Base-by-base conservation (phyloP, 30 jellyfish, hydroid and myxozoan species). In the Chrysaora quinquecirrha region DNA sequence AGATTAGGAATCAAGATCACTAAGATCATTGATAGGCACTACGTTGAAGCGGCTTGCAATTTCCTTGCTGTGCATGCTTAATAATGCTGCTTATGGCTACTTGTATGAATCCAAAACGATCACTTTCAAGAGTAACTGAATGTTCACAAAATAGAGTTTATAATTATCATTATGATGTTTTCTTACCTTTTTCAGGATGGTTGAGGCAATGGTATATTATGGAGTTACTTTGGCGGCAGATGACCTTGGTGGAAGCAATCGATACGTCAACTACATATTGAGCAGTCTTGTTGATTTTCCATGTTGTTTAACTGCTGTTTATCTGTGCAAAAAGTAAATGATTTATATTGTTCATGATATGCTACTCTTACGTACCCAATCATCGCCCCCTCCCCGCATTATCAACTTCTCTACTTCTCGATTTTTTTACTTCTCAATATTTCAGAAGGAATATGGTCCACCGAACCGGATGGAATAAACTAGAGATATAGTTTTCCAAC, bases 191-290 rank as follows among this genome's bases (percentile, higher is more conserved):
- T 43, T 28, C 38, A 76, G 87, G 87, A 10, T 78, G 54, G 91
- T 70, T 0, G 61, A 72, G 69, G 88, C 82, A 2, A 60, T 76
- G 34, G 96, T 71, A 3, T 87, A 77, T 66, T 87, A 32, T 30
- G 96, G 96, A 9, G 63, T 87, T 14, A 47, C 96, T 19, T 73
- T 77, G 23, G 87, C 96, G 1, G 88, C 96, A 16, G 92, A 78
- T 64, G 88, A 87, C 54, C 77, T 87, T 31, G 96, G 96, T 16
- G 89, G 89, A 18, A 52, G 24, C 68, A 52, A 52, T 21, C 76
- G 69, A 25, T 19, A 71, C 58, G 88, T 87, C 69, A 49, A 86
- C 1, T 80, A 77, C 56, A 77, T 87, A 12, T 66, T 78, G 22
- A 11, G 32, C 27, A 80, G 91, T 52, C 34, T 79, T 6, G 82